These are phyloP conservation scores for Drosophila lowei DNA, from an alignment of 1,140 invertebrate genomes.

Conservation along the genomic window DNA sequence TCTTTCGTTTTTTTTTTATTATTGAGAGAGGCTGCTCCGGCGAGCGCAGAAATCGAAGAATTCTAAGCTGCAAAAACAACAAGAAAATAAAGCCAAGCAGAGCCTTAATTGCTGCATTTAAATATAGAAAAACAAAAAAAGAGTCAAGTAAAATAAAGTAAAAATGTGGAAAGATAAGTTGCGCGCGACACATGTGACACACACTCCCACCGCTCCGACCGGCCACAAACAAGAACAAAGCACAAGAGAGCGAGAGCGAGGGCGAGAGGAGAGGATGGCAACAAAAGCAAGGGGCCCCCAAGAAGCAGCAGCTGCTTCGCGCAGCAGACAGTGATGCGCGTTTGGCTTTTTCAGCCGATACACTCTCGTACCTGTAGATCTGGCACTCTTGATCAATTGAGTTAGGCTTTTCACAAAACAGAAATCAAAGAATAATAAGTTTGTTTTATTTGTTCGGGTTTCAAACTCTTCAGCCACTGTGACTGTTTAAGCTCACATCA, in stretches of 20 bases:
- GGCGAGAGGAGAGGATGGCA: conserved; percentile 8
- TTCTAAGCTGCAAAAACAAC: conserved; percentile 5
- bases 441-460: no score
- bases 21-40: background rate
- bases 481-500: no score
- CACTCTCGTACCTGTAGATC: no score
- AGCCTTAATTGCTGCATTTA: conserved; percentile 35
- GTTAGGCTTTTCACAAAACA: no score
- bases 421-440: no score
- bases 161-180: conserved; percentile 35
- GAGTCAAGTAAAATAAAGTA: conserved; percentile 28
- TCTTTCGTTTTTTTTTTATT: no score
- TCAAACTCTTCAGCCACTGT: no score
- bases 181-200: background rate
- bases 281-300: background rate
- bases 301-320: conserved; percentile 1
- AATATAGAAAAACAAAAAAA: conserved; percentile 40
- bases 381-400: no score
- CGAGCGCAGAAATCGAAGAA: conserved; percentile 26
- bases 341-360: no score
- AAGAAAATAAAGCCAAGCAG: background rate
- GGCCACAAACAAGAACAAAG: background rate
- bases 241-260: background rate
- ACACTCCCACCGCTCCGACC: no score
- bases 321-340: conserved; percentile 1